A percentile compares a stretch with the other conserved stretches of the same genome.
phyloP scores from a whole-genome alignment of 2,888 invertebrate genomes.

The Panopea generosa region DNA sequence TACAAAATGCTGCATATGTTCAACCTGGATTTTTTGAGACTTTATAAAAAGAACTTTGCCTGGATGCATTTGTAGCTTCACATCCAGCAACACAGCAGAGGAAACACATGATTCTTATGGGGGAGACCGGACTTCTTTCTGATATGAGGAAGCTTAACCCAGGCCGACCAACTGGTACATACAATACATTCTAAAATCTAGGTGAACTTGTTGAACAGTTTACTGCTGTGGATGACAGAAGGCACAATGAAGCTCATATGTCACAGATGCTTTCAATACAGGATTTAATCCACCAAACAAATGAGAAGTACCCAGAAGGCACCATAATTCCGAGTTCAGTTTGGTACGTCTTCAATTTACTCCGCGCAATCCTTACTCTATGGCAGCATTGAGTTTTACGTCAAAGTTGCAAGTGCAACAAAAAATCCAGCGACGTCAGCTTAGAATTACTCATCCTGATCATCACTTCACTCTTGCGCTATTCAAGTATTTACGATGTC shows the following conservation, averaged over 20 bases:
- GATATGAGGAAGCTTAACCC: constrained; percentile 35
- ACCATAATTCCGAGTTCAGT: constrained; percentile 42
- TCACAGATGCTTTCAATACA: constrained; percentile 40
- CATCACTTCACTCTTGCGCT: constrained; percentile 9
- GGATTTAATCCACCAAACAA: constrained; percentile 36
- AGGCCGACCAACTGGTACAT: constrained; percentile 31
- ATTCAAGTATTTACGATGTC: constrained; percentile 37
- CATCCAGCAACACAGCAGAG: constrained; percentile 28
- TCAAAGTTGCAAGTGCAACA: constrained; percentile 33
- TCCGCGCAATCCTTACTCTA: constrained; percentile 46
- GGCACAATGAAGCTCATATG: constrained; percentile 43
- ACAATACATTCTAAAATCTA: constrained; percentile 36
- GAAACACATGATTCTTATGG: constrained; percentile 24
- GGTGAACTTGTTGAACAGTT: constrained; percentile 24
- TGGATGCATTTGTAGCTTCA: constrained; percentile 40
- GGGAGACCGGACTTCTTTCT: constrained; percentile 37
- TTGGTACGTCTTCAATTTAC: constrained; percentile 50
- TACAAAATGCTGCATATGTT: constrained; percentile 24
- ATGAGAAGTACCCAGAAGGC: constrained; percentile 42
- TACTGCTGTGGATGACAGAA: constrained; percentile 54
- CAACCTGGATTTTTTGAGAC: constrained; percentile 25
- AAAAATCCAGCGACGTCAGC: constrained; percentile 52
- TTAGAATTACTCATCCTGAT: constrained; percentile 27
- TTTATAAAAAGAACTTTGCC: constrained; percentile 39
- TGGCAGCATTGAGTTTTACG: constrained; percentile 39